Base-by-base conservation (phyloP, 2,113 vertebrate genomes). In the Melanerpes aurifrons region DNA sequence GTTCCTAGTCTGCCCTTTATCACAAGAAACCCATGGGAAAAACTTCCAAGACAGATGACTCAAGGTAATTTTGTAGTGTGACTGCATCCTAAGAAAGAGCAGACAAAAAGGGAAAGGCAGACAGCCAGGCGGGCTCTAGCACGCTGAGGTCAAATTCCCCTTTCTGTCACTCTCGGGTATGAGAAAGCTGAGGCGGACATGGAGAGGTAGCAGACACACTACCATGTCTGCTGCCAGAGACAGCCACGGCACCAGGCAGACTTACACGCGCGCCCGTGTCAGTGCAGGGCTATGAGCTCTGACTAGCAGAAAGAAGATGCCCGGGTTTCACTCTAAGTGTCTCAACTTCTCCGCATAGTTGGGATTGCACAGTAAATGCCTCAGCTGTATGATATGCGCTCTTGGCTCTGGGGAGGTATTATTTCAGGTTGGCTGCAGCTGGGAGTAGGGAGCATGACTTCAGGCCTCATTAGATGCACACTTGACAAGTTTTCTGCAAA, bases 41-140 rank as follows among this genome's bases (percentile, higher is more conserved):
- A 80, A 48, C 91, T 87, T 70, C 32, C 82, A 93, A 89, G 86
- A 72, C 77, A 79, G 92, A 91, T 95, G 91, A 92, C 94, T 96
- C 84, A 94, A 93, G 95, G 92, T 94, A 95, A 96, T 95, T 96
- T 77, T 83, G 92, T 94, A 92, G 87, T 40, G 86, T 96, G 96
- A 94, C 87, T 89, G 45, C 75, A 95, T 91, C 92, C 82, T 82
- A 89, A 92, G 94, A 91, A 89, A 85, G 87, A 91, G 72, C 10
- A 85, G 96, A 94, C 96, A 77, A 93, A 96, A 96, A 94, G 91
- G 94, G 96, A 96, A 95, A 94, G 95, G 94, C 94, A 95, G 94
- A 91, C 92, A 93, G 92, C 75, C 95, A 91, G 95, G 88, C 89
- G 35, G 95, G 86, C 95, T 92, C 92, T 62, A 69, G 83, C 84